Conservation (phyloP, 2,888 invertebrate species). For the Parnassius apollo region DNA sequence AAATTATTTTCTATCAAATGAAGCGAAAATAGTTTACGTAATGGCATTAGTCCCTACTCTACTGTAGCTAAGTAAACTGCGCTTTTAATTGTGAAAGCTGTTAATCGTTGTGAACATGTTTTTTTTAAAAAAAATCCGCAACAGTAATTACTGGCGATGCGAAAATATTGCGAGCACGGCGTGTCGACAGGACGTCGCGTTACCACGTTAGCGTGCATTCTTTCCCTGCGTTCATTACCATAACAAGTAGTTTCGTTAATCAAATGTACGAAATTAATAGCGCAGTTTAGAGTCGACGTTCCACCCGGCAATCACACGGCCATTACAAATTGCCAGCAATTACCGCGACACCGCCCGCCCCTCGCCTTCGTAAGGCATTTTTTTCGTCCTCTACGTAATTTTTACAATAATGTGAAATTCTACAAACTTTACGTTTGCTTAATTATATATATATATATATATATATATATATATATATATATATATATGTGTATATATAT, state of each 20-base stretch:
- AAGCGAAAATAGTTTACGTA: constrained; percentile 18
- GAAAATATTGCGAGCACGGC: constrained; percentile 72
- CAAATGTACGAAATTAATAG: constrained; percentile 81
- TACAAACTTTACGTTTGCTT: neutral
- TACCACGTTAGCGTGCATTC: constrained; percentile 77
- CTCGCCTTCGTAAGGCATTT: constrained; percentile 44
- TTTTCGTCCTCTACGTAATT: constrained; percentile 47
- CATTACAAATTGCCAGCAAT: constrained; percentile 77
- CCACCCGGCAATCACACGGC: constrained; percentile 76
- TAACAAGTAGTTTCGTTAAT: constrained; percentile 81
- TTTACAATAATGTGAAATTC: constrained; percentile 41
- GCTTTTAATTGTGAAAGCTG: constrained; percentile 25
- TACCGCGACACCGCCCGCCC: constrained; percentile 65
- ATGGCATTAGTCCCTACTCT: constrained; percentile 15
- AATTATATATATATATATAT: too few species aligned
- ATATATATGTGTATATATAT: too few species aligned
- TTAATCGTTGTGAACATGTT: constrained; percentile 45
- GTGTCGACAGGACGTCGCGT: constrained; percentile 75
- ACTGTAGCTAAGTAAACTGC: constrained; percentile 13
- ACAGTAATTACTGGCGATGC: constrained; percentile 65
- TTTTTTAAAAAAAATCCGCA: constrained; percentile 48
- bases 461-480: too few species aligned
- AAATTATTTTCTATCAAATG: neutral
- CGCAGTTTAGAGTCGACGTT: constrained; percentile 76
- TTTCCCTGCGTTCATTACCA: constrained; percentile 77